Evolutionary conservation across 1,140 invertebrate species (phyloP).

Genomic region (Drosophila ananassae): DNA sequence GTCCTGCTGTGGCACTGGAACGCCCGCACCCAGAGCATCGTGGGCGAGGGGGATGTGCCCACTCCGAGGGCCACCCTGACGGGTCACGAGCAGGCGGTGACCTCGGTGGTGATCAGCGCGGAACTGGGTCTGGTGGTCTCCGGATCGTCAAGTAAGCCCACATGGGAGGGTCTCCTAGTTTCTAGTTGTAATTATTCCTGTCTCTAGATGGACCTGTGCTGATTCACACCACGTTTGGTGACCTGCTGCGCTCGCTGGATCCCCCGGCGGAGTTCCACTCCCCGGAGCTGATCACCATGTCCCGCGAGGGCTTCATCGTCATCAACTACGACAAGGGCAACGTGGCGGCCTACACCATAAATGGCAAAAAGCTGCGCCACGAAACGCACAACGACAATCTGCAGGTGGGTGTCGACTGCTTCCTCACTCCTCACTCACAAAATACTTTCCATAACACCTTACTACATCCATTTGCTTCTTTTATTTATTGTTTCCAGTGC

Average conservation of each 20-base stretch:
- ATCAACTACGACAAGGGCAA: slow-evolving; percentile 96
- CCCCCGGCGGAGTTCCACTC: slow-evolving; percentile 91
- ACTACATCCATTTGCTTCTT: slow-evolving; percentile 18
- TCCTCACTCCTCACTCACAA: too few species aligned
- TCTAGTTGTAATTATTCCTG: neutral
- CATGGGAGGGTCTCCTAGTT: neutral
- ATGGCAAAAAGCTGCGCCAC: slow-evolving; percentile 93
- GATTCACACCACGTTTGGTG: slow-evolving; percentile 99
- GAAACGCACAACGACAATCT: slow-evolving; percentile 97
- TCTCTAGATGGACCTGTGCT: slow-evolving; percentile 95
- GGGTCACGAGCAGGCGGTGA: slow-evolving; percentile 97
- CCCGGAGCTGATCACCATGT: slow-evolving; percentile 96
- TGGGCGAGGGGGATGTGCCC: slow-evolving; percentile 97
- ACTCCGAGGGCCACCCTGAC: slow-evolving; percentile 98
- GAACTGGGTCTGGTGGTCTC: slow-evolving; percentile 99
- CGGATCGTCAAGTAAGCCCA: slow-evolving; percentile 90
- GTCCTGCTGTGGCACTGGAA: slow-evolving; percentile 99
- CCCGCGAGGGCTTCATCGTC: slow-evolving; percentile 97
- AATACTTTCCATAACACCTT: neutral
- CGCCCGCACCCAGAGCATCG: slow-evolving; percentile 96
- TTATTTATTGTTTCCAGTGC: slow-evolving; percentile 87
- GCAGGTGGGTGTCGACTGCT: slow-evolving; percentile 87
- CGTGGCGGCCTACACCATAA: slow-evolving; percentile 96
- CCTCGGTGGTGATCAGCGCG: slow-evolving; percentile 97
- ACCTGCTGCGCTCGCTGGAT: slow-evolving; percentile 96